A percentile compares a stretch with the other conserved stretches of the same genome.
Evolutionary conservation across 2,888 invertebrate species (phyloP).

Genomic region (Pristionchus maxplancki): DNA sequence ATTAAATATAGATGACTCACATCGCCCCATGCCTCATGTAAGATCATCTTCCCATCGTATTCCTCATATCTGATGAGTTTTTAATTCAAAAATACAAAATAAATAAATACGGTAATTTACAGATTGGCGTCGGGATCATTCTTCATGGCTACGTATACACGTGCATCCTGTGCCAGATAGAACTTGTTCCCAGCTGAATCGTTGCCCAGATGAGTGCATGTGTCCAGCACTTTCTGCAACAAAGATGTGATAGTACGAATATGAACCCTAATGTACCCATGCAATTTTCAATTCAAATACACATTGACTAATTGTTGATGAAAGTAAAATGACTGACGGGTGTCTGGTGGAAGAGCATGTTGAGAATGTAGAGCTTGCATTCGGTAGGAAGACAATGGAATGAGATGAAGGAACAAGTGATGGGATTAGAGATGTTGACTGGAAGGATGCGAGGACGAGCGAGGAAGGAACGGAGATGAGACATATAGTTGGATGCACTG

Average conservation of each 20-base stretch:
- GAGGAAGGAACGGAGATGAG: constrained; percentile 38
- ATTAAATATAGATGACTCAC: not conserved
- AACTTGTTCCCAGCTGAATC: constrained; percentile 22
- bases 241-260: too few species aligned
- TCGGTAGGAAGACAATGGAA: constrained; percentile 42
- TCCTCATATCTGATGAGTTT: not conserved
- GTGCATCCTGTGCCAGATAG: constrained; percentile 21
- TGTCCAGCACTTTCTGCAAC: constrained; percentile 26
- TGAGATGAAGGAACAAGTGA: not conserved
- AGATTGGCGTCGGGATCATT: constrained; percentile 11
- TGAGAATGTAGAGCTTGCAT: constrained; percentile 38
- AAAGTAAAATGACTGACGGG: not conserved
- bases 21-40: constrained; percentile 29
- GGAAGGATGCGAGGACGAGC: constrained; percentile 42
- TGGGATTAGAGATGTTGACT: constrained; percentile 13
- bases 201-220: constrained; percentile 35
- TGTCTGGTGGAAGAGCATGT: constrained; percentile 36
- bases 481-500: constrained; percentile 17
- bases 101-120: not conserved
- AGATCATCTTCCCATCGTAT: not conserved
- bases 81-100: not conserved
- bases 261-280: too few species aligned
- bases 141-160: constrained; percentile 14
- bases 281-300: not conserved
- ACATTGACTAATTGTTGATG: too few species aligned